Conservation (phyloP, 2,888 invertebrate species). For the Cyrtodaria siliqua region DNA sequence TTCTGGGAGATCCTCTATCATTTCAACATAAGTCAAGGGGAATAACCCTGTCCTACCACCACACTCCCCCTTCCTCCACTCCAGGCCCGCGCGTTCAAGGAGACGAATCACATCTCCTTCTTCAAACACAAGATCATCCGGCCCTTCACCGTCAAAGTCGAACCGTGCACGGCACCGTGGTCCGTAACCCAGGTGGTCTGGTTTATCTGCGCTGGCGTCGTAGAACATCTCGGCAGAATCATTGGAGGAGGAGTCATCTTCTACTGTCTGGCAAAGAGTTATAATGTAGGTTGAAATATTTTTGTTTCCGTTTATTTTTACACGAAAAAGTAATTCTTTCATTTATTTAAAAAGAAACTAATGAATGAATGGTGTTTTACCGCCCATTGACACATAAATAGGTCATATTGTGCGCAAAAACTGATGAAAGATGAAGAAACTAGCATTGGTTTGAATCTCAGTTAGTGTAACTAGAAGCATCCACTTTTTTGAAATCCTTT, state of each 20-base stretch:
- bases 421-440: too few relatives aligned
- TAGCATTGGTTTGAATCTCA: too few relatives aligned
- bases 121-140: slow-evolving; percentile 77
- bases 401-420: too few relatives aligned
- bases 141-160: slow-evolving; percentile 81
- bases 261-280: slow-evolving; percentile 31
- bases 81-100: slow-evolving; percentile 73
- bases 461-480: too few relatives aligned
- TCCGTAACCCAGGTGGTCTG: slow-evolving; percentile 64
- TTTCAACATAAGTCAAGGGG: slow-evolving; percentile 86
- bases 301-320: too few relatives aligned
- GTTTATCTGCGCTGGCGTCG: slow-evolving; percentile 57
- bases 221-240: slow-evolving; percentile 31
- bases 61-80: slow-evolving; percentile 82
- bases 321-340: not conserved
- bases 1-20: slow-evolving; percentile 76
- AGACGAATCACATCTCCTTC: slow-evolving; percentile 79
- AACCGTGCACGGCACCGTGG: slow-evolving; percentile 82
- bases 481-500: too few relatives aligned
- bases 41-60: slow-evolving; percentile 83
- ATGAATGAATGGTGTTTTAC: too few relatives aligned
- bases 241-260: slow-evolving; percentile 32
- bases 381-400: too few relatives aligned
- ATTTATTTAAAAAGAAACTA: too few relatives aligned
- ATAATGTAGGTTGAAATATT: too few relatives aligned